phyloP scores from a whole-genome alignment of 2,113 vertebrate genomes.

The Hemiscyllium ocellatum region DNA sequence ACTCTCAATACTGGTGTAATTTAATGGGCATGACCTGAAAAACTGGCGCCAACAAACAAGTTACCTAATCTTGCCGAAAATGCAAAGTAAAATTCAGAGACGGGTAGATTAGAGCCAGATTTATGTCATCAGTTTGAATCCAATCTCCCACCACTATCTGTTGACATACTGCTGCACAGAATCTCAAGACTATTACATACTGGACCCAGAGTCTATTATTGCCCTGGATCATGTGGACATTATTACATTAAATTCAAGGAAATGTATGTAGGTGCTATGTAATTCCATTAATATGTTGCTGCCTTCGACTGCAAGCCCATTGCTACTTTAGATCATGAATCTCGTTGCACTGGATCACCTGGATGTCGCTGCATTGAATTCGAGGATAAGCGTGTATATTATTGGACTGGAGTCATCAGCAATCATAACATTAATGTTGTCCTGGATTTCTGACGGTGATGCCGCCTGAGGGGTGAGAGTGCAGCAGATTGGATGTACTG shows the following conservation, averaged over 20 bases:
- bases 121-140: too few relatives aligned
- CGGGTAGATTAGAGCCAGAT: too few relatives aligned
- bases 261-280: too few relatives aligned
- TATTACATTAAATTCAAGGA: background rate
- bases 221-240: background rate
- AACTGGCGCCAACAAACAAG: too few relatives aligned
- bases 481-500: background rate
- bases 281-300: background rate
- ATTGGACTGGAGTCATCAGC: background rate
- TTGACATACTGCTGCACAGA: background rate
- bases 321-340: background rate
- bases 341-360: background rate
- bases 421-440: background rate
- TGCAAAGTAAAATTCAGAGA: too few relatives aligned
- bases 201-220: background rate
- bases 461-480: too few relatives aligned
- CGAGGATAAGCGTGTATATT: background rate
- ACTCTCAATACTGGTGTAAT: too few relatives aligned
- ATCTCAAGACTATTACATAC: background rate
- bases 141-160: too few relatives aligned
- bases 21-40: too few relatives aligned
- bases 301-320: background rate
- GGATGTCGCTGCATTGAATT: background rate
- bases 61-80: too few relatives aligned
- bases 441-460: background rate